Evolutionary conservation across 2,888 invertebrate species (phyloP).

Genomic region (Ichneumoninae sp.): DNA sequence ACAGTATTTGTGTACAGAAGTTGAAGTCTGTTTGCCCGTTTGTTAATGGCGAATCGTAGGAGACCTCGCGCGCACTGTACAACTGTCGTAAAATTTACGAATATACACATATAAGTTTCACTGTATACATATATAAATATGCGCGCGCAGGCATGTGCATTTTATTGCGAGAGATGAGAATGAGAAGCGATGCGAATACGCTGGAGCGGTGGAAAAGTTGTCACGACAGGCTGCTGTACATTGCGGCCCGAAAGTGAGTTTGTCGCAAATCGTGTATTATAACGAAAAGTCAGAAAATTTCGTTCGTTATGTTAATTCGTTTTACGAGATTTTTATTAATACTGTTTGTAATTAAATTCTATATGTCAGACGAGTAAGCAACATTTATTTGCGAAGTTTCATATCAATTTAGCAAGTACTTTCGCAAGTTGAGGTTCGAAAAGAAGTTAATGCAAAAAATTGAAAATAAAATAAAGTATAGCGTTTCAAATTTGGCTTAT

Average conservation of each 20-base stretch:
- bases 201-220: not conserved
- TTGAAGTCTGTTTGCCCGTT: slow-evolving; percentile 46
- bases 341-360: not conserved
- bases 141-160: not conserved
- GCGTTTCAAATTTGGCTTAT: not conserved
- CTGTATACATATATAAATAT: not conserved
- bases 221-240: not conserved
- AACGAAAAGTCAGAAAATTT: not conserved
- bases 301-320: not conserved
- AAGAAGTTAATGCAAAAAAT: not conserved
- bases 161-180: not conserved
- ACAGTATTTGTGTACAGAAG: slow-evolving; percentile 29
- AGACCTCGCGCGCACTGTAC: not conserved
- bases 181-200: slow-evolving; percentile 6
- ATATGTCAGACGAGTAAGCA: not conserved
- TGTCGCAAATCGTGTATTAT: not conserved
- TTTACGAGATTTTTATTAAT: not conserved
- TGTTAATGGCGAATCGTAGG: slow-evolving; percentile 46
- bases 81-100: slow-evolving; percentile 24
- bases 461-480: not conserved
- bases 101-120: not conserved
- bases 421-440: not conserved
- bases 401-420: not conserved
- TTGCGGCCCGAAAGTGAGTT: slow-evolving; percentile 4
- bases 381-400: not conserved